Conservation (phyloP, 2,797 vertebrate species). For the Cynodonichthys magdalenae region DNA sequence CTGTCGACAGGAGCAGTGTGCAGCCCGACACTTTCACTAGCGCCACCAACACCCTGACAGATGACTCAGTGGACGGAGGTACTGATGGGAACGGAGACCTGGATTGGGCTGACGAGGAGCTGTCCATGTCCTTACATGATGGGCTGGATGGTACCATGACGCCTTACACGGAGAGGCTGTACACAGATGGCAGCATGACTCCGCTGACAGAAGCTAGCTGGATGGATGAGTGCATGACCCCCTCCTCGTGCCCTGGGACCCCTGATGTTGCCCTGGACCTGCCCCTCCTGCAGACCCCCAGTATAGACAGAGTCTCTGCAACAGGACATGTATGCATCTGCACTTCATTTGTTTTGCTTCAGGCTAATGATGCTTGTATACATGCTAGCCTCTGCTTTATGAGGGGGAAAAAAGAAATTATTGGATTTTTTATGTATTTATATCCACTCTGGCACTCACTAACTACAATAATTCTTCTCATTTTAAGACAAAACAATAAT, state of each 20-base stretch:
- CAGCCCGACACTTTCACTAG: conserved; percentile 81
- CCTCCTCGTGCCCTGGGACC: conserved; percentile 73
- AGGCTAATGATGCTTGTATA: conserved; percentile 11
- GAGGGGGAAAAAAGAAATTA: conserved; percentile 2
- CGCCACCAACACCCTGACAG: conserved; percentile 64
- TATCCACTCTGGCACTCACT: neutral
- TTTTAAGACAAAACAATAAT: neutral
- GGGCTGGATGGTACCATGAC: conserved; percentile 79
- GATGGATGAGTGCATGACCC: conserved; percentile 83
- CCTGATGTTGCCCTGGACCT: conserved; percentile 80
- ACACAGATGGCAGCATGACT: conserved; percentile 82
- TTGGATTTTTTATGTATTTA: neutral
- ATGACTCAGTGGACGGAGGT: conserved; percentile 65
- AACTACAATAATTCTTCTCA: too few species aligned
- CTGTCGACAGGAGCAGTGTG: conserved; percentile 75
- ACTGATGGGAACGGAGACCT: conserved; percentile 68
- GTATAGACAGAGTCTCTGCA: conserved; percentile 88
- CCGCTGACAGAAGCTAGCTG: conserved; percentile 83
- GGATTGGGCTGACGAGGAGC: conserved; percentile 82
- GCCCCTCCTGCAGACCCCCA: conserved; percentile 73
- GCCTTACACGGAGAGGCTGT: conserved; percentile 78
- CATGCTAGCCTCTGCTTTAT: conserved; percentile 8
- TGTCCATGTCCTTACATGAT: conserved; percentile 77
- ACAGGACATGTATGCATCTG: conserved; percentile 92
- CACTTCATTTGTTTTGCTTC: conserved; percentile 35